These are phyloP conservation scores for Octonoba sinensis DNA, from an alignment of 2,888 invertebrate genomes.

Conservation along the genomic window DNA sequence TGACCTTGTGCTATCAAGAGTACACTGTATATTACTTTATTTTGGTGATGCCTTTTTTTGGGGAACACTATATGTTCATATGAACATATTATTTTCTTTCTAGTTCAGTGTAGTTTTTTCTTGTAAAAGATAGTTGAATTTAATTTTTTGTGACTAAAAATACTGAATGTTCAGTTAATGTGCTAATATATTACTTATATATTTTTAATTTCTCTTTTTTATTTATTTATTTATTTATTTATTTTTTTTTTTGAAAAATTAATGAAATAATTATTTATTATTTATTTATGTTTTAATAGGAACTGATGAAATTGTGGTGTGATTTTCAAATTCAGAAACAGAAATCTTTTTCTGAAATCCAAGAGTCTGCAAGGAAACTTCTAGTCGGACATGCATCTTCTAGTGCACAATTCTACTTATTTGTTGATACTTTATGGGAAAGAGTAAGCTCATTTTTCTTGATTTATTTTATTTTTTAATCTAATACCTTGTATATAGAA, in stretches of 20 bases:
- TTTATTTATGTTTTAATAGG: constrained; percentile 21
- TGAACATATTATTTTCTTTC: no score
- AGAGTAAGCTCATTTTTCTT: constrained; percentile 70
- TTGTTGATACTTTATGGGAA: constrained; percentile 74
- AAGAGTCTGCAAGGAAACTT: constrained; percentile 56
- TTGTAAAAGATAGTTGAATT: background rate
- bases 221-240: background rate
- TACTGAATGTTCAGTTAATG: background rate
- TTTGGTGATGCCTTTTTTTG: no score
- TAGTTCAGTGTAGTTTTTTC: no score
- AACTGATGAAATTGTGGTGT: constrained; percentile 64
- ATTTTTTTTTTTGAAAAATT: background rate
- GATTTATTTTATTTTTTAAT: background rate
- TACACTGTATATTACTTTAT: no score
- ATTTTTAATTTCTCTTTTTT: background rate
- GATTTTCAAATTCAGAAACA: constrained; percentile 60
- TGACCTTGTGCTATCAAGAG: no score
- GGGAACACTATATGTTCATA: no score
- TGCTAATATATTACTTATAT: background rate
- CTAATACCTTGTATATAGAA: no score
- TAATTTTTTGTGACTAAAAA: background rate
- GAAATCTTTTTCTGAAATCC: constrained; percentile 43
- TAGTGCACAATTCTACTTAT: constrained; percentile 78
- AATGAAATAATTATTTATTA: background rate
- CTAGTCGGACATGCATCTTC: constrained; percentile 61